Conservation (phyloP, 2,888 invertebrate species). For the Diaprepes abbreviatus region DNA sequence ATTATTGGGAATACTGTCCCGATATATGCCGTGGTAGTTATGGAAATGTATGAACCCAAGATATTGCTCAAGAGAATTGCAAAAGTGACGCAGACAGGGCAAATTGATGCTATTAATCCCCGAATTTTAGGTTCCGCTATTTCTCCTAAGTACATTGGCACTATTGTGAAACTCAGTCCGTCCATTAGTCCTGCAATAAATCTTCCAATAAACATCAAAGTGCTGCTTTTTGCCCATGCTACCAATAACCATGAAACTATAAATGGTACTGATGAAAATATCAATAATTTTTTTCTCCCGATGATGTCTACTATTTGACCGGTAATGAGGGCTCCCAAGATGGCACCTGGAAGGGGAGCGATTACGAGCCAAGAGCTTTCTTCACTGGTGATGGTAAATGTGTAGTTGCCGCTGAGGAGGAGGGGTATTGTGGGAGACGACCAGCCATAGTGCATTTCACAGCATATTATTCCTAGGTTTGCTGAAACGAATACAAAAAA, state of each 20-base stretch:
- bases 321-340: conserved; percentile 74
- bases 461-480: conserved; percentile 61
- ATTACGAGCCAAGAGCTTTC: conserved; percentile 76
- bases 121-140: conserved; percentile 72
- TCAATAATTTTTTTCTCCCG: conserved; percentile 75
- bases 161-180: conserved; percentile 65
- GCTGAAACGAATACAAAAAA: conserved; percentile 56
- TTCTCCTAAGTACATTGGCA: conserved; percentile 74
- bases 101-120: conserved; percentile 72
- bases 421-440: conserved; percentile 72
- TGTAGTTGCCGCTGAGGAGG: conserved; percentile 68
- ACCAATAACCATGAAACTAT: conserved; percentile 76
- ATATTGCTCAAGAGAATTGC: conserved; percentile 71
- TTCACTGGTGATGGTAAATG: conserved; percentile 69
- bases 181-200: conserved; percentile 75
- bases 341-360: conserved; percentile 76
- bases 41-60: conserved; percentile 67
- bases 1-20: conserved; percentile 68
- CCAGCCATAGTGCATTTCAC: conserved; percentile 70
- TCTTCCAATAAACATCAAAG: conserved; percentile 69
- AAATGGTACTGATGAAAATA: conserved; percentile 75
- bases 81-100: conserved; percentile 70
- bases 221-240: conserved; percentile 72
- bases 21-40: conserved; percentile 69
- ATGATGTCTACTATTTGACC: conserved; percentile 76